These are phyloP conservation scores for Poecilia velifera DNA, from an alignment of 2,797 vertebrate genomes.

Conservation along the genomic window DNA sequence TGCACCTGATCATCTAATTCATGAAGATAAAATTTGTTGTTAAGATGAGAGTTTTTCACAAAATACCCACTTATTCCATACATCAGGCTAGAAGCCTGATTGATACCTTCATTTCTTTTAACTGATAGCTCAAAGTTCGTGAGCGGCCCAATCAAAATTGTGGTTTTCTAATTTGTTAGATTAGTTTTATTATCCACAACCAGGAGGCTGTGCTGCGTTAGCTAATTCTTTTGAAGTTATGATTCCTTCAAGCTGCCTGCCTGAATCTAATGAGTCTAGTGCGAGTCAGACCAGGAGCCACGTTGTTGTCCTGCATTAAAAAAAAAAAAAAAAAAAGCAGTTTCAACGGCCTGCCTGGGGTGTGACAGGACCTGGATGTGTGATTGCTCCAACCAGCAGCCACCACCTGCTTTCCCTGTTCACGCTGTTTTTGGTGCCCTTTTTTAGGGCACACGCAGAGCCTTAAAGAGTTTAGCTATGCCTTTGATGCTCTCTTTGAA, in stretches of 20 bases:
- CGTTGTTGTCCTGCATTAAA: constrained; percentile 69
- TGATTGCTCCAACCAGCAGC: constrained; percentile 68
- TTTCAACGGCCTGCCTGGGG: constrained; percentile 62
- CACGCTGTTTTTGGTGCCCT: constrained; percentile 79
- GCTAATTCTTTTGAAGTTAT: constrained; percentile 57
- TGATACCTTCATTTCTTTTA: not conserved
- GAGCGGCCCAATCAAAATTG: not conserved
- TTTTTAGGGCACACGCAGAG: constrained; percentile 73
- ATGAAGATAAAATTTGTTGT: not conserved
- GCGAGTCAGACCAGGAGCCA: constrained; percentile 66
- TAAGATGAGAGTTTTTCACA: not conserved
- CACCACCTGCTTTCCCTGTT: constrained; percentile 86
- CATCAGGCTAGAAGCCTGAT: not conserved
- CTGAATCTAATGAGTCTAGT: constrained; percentile 66
- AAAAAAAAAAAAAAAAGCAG: constrained; percentile 47
- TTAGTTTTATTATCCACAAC: constrained; percentile 21
- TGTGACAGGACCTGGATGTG: constrained; percentile 60
- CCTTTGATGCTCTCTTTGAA: constrained; percentile 85
- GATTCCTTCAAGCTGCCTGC: constrained; percentile 61
- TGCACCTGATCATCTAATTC: not conserved
- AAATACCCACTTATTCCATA: not conserved
- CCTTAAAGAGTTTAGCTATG: constrained; percentile 85
- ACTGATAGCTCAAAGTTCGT: not conserved
- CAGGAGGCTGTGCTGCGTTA: constrained; percentile 32
- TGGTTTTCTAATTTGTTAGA: constrained; percentile 11